Base-by-base conservation (phyloP, 2,113 vertebrate genomes). In the Callopanchax toddi region DNA sequence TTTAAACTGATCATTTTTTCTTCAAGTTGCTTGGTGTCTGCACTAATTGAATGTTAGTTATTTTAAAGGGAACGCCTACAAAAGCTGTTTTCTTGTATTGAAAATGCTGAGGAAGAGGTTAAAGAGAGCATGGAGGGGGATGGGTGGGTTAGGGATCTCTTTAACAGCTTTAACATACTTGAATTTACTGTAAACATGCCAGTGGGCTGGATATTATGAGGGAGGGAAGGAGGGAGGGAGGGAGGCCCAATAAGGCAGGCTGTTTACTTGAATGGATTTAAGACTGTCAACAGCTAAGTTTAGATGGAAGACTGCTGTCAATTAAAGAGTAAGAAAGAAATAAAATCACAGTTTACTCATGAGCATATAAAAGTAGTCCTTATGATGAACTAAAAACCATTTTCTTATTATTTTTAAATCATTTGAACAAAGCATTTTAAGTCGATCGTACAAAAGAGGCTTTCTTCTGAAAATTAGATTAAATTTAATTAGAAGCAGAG, bases 141-240 rank as follows among this genome's bases (percentile, higher is more conserved):
- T 17, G 36, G 48, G 21, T 29, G 50, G 18, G 52, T 48, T 13
- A 12, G 46, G 29, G n/a, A 56, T 29, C 58, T 42, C 67, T 78
- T 75, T 71, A 86, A 80, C 75, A 75, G 68, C 79, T 84, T 83
- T 65, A 80, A 68, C 54, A 73, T 64, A 60, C 74, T 18, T 45
- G 40, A 72, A 42, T 86, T 87, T 81, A 81, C 76, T 83, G 75
- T 85, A 87, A 90, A 89, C 82, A 85, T 61, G 37, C 40, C 44
- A 57, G 69, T 57, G 73, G 79, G 60, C 49, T 82, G 76, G 37
- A 82, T 79, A 64, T 79, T 74, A 81, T 81, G 81, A 74, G 75
- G 67, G n/a, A n/a, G n/a, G n/a, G n/a, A n/a, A n/a, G n/a, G n/a
- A n/a, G n/a, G n/a, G n/a, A n/a, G n/a, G n/a, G n/a, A n/a, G n/a